Conservation (phyloP, 2,113 vertebrate species). For the Nanorana parkeri region DNA sequence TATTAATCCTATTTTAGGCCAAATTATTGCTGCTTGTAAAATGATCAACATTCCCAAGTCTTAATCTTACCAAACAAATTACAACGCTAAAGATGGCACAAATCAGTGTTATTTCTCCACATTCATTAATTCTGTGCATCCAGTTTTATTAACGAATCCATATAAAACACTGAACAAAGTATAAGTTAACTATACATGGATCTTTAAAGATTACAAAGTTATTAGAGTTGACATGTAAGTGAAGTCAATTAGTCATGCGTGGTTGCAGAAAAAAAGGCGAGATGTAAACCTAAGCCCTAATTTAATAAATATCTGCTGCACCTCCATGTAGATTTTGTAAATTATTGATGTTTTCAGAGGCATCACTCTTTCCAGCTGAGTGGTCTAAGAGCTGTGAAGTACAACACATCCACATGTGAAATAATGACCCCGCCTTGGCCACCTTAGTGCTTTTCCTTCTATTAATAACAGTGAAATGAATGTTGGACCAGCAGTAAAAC, state of each 20-base stretch:
- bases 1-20: no score
- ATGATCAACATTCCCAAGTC: background rate
- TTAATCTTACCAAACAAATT: background rate
- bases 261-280: background rate
- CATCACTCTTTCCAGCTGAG: constrained; percentile 63
- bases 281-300: background rate
- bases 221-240: constrained; percentile 6
- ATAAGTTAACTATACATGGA: background rate
- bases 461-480: constrained; percentile 84
- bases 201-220: background rate
- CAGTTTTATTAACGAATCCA: background rate
- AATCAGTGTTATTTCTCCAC: background rate
- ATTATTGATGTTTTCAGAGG: constrained; percentile 69
- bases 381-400: constrained; percentile 71
- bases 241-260: constrained; percentile 1
- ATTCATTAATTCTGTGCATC: background rate
- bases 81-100: background rate
- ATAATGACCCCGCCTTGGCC: constrained; percentile 75
- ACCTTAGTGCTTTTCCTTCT: constrained; percentile 77
- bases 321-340: constrained; percentile 62
- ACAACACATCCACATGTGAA: constrained; percentile 75
- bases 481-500: constrained; percentile 79
- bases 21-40: background rate
- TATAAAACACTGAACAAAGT: background rate
- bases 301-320: constrained; percentile 49